Base-by-base conservation (phyloP, 2,113 vertebrate species). In the Paratilapia polleni region DNA sequence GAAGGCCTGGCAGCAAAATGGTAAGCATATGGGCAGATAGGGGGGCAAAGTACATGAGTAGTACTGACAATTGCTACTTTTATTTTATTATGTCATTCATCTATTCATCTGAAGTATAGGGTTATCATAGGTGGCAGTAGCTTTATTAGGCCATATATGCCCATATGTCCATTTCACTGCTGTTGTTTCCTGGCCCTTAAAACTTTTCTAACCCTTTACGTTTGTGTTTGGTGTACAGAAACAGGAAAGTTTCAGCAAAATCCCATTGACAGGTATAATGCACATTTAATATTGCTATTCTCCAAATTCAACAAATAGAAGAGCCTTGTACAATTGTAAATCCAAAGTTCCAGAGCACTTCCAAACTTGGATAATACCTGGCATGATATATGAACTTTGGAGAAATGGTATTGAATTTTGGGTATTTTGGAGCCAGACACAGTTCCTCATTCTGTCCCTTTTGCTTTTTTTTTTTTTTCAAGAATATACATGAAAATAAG, bases 11-110 rank as follows among this genome's bases (percentile, higher is more conserved):
- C 43, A 84, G 57, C 20, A 87, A 78, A 82, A 76, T 3, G 89
- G 94, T 94, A 84, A 49, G 78, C 78, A 63, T 66, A 62, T 80
- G 80, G 78, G 20, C 66, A 54, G 28, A 75, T 60, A 43, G 56
- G 7, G 74, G 36, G 26, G 49, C 41, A 80, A 34, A 20, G 28
- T 77, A 49, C 57, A 70, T 17, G 17, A 59, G 22, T 60, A 47
- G 26, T 49, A 22, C 36, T 61, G 11, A 61, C 24, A 22, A 59
- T 28, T 61, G 24, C 19, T 64, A 43, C 66, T 31, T 73, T 73
- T 73, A 73, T 52, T 54, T 26, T 73, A 73, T 73, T 31, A n/a
- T 73, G 68, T 73, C 47, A 13, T 54, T 3, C 26, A 52, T 52
- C 24, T 52, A 9, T 52, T 20, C 66, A 31, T 20, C 24, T 73